Evolutionary conservation across 2,888 invertebrate genomes (phyloP).

Genomic region (Spilosoma lubricipeda): DNA sequence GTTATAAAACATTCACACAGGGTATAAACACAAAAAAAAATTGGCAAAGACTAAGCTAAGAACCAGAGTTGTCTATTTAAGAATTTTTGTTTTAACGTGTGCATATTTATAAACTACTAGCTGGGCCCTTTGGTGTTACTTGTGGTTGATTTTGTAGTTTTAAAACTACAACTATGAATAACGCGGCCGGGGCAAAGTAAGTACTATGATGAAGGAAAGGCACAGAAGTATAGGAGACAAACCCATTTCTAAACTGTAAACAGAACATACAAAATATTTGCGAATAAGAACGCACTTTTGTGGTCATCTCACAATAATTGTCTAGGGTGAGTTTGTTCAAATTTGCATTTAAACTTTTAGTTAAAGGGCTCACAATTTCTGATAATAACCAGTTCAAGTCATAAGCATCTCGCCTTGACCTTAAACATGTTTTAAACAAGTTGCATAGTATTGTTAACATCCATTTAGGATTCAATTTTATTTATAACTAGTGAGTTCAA

Average conservation of each 20-base stretch:
- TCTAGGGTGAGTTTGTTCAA: too few species aligned
- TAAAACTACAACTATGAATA: too few species aligned
- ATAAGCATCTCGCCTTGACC: not conserved
- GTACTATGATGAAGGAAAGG: too few species aligned
- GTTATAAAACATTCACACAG: constrained; percentile 66
- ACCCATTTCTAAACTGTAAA: too few species aligned
- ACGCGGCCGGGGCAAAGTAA: too few species aligned
- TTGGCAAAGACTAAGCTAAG: constrained; percentile 55
- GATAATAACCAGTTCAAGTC: not conserved
- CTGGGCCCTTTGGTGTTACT: too few species aligned
- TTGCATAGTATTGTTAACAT: not conserved
- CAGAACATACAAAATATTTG: too few species aligned
- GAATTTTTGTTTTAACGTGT: not conserved
- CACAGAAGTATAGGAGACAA: too few species aligned
- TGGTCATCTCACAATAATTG: too few species aligned
- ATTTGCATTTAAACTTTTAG: too few species aligned
- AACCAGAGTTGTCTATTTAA: not conserved
- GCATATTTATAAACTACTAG: not conserved
- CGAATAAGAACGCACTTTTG: too few species aligned
- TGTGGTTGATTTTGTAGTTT: too few species aligned
- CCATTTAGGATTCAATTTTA: not conserved
- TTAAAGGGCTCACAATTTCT: not conserved
- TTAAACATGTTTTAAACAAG: not conserved
- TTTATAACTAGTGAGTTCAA: not conserved
- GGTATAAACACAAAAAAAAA: constrained; percentile 65